Evolutionary conservation across 2,113 vertebrate genomes (phyloP).

Genomic region (Neogale vison): DNA sequence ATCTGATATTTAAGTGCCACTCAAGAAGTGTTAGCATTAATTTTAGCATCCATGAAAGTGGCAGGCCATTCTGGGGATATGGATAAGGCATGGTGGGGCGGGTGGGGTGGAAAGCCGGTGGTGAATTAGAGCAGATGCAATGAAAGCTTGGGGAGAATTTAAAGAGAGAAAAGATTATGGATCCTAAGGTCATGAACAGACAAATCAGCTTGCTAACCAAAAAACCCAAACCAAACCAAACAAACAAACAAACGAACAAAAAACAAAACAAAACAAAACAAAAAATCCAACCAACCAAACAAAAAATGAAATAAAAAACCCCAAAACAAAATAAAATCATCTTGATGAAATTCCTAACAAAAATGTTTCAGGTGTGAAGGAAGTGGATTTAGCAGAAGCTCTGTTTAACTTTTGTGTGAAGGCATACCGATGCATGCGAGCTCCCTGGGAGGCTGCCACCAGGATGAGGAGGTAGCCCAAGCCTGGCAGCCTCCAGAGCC

Average conservation of each 20-base stretch:
- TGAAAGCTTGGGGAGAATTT: background rate
- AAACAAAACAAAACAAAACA: too few relatives aligned
- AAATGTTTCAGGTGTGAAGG: background rate
- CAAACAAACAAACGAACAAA: too few relatives aligned
- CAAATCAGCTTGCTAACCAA: background rate
- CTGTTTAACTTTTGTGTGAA: background rate
- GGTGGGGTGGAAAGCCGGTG: fast-evolving
- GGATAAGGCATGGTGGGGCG: fast-evolving
- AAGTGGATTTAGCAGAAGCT: background rate
- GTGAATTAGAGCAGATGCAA: background rate
- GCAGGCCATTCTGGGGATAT: background rate
- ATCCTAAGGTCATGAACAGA: background rate
- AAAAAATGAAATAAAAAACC: background rate
- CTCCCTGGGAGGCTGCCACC: background rate
- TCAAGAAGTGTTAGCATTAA: background rate
- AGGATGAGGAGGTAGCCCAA: background rate
- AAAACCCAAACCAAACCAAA: too few relatives aligned
- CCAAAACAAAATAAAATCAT: background rate
- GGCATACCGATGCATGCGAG: background rate
- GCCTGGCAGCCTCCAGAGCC: too few relatives aligned
- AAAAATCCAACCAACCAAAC: background rate
- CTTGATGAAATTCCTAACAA: too few relatives aligned
- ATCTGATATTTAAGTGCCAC: background rate
- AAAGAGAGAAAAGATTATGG: background rate
- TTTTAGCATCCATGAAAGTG: background rate